Evolutionary conservation across 2,113 vertebrate species (phyloP).

Genomic region (Cavia porcellus): DNA sequence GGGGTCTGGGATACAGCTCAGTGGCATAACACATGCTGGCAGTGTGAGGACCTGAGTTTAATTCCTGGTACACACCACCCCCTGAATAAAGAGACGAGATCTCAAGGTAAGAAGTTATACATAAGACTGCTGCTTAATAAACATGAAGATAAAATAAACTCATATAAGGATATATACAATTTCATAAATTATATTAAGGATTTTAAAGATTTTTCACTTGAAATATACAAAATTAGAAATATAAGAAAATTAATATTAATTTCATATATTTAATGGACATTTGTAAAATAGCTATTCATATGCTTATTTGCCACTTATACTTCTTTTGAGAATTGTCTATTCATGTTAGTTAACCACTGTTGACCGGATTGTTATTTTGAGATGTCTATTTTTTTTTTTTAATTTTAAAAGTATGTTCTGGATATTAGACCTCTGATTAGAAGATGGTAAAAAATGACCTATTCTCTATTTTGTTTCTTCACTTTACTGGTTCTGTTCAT

Average conservation of each 20-base stretch:
- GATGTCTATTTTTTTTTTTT: background rate
- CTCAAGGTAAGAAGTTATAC: background rate
- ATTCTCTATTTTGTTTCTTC: background rate
- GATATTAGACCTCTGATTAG: background rate
- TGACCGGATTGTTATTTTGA: background rate
- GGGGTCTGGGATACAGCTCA: too few relatives aligned
- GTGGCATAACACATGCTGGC: too few relatives aligned
- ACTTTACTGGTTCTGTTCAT: background rate
- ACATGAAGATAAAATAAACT: background rate
- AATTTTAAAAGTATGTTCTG: background rate
- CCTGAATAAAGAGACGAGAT: too few relatives aligned
- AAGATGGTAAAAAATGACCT: background rate
- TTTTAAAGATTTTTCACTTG: background rate
- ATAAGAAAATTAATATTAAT: too few relatives aligned
- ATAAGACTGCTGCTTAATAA: background rate
- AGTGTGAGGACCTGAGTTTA: too few relatives aligned
- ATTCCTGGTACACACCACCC: too few relatives aligned
- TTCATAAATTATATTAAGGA: background rate
- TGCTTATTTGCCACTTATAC: background rate
- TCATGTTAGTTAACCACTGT: background rate
- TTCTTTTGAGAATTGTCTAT: background rate
- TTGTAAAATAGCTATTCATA: background rate
- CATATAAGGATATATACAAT: background rate
- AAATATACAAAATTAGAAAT: background rate
- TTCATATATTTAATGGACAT: background rate